Evolutionary conservation across 30 jellyfish, hydroid and myxozoan genomes (phyloP).

Genomic region (Euphysa ruthae): DNA sequence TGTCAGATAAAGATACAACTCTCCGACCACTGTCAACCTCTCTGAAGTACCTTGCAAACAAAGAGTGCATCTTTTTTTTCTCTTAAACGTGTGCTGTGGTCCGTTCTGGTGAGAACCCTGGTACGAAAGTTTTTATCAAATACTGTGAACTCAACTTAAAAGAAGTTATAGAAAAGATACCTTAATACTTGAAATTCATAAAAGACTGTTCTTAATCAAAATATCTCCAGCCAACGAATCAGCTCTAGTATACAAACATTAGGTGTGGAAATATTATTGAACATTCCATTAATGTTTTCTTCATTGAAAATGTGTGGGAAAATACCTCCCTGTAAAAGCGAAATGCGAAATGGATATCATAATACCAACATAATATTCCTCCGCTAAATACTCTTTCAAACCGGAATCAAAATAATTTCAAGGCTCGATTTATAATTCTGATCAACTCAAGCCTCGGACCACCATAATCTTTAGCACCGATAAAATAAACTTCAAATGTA

Average conservation of each 20-base stretch:
- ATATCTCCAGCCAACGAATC: constrained; percentile 23
- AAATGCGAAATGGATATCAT: constrained; percentile 20
- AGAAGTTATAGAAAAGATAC: constrained; percentile 9
- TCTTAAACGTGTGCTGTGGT: constrained; percentile 6
- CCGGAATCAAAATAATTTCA: constrained; percentile 44
- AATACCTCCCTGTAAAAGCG: constrained; percentile 41
- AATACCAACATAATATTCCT: constrained; percentile 44
- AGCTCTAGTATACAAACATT: constrained; percentile 9
- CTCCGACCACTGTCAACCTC: constrained; percentile 51
- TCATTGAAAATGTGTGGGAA: constrained; percentile 17
- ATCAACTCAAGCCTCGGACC: constrained; percentile 52
- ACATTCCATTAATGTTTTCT: constrained; percentile 18
- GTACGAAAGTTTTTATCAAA: constrained; percentile 17
- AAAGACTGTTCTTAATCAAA: constrained; percentile 26
- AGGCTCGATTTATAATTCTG: constrained; percentile 14
- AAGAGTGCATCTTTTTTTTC: constrained; percentile 28
- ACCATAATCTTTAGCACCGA: constrained; percentile 51
- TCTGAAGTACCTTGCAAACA: constrained; percentile 22
- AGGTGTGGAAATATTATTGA: not conserved
- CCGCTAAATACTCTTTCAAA: constrained; percentile 16
- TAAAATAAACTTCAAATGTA: constrained; percentile 41
- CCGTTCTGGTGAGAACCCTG: constrained; percentile 37
- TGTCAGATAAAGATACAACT: constrained; percentile 2
- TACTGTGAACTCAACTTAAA: constrained; percentile 13
- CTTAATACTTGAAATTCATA: constrained; percentile 13